Base-by-base conservation (phyloP, 2,113 vertebrate genomes). In the Pachycephala philippinensis region DNA sequence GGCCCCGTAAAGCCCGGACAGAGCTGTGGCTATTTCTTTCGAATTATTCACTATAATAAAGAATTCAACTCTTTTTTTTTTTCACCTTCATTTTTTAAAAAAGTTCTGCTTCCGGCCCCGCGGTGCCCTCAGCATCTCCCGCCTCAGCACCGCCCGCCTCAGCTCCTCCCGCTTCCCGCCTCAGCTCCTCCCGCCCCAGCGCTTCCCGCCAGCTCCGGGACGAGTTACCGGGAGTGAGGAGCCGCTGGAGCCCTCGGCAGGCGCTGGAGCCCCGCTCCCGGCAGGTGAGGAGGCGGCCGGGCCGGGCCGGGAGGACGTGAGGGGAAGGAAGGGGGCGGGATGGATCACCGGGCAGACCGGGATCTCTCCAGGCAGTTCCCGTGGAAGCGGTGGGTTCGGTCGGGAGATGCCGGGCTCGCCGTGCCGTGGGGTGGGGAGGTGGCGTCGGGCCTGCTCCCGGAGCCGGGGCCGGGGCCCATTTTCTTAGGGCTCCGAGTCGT, bases 281-380 rank as follows among this genome's bases (percentile, higher is more conserved):
- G 3, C 37, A 63, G 68, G 85, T 79, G 65, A 91, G 68, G 18
- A 26, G 40, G 35, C 5, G 3, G 16, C 56, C 15, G 15, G 27
- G 35, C 26, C 3, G 44, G 31, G 53, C 20, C 8, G 31, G 47
- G 40, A 3, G 21, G 66, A 5, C 26, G 23, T 57, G 50, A 65
- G 30, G 47, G 37, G 39, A 40, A 30, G 49, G 57, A 18, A 33
- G 21, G 15, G 31, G 14, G 27, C 9, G 9, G 47, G 31, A 16
- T 17, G 4, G n/a, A 9, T 6, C 13, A 1, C 6, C 7, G 19
- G 15, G 53, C 21, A 17, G 5, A 13, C 1, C 30, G 44, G 13
- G 53, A 6, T 18, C 19, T 12, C 26, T 6, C 10, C 37, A 0
- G 15, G 6, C 14, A 0, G 5, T 24, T 8, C 40, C 11, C 19